Conservation (phyloP, 2,113 vertebrate genomes). For the Gadus chalcogrammus region DNA sequence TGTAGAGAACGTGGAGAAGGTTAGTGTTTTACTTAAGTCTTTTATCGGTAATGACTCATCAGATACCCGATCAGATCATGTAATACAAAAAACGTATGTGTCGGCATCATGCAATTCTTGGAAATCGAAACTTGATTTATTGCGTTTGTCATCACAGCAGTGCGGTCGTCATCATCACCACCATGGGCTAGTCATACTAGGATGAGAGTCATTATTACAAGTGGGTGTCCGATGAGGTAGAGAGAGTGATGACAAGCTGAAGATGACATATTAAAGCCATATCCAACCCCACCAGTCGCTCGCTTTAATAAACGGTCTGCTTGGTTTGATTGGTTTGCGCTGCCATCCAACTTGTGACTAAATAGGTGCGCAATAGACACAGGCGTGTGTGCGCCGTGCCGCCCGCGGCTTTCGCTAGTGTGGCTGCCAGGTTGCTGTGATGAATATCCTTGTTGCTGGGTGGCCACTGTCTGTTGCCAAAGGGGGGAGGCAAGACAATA, state of each 20-base stretch:
- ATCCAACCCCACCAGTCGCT: no score
- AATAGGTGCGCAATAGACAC: background rate
- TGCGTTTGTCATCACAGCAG: no score
- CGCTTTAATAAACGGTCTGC: background rate
- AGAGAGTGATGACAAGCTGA: no score
- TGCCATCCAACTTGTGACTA: background rate
- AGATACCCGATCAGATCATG: background rate
- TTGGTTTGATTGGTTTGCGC: slow-evolving; percentile 15
- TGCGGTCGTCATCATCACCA: no score
- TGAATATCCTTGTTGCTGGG: slow-evolving; percentile 49
- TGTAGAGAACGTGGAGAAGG: slow-evolving; percentile 97
- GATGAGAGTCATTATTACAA: no score
- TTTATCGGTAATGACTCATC: no score
- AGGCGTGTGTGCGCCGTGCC: slow-evolving; percentile 9
- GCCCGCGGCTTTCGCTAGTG: slow-evolving; percentile 13
- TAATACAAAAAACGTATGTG: background rate
- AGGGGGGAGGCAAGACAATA: slow-evolving; percentile 47
- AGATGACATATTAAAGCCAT: no score
- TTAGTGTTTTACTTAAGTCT: slow-evolving; percentile 47
- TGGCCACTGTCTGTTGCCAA: slow-evolving; percentile 40
- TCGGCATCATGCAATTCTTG: background rate
- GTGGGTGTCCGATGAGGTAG: no score
- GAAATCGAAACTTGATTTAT: no score
- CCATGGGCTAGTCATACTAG: no score
- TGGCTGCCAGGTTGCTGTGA: slow-evolving; percentile 48